phyloP scores from a whole-genome alignment of 1,140 invertebrate species.

The Trinorchestia longiramus region DNA sequence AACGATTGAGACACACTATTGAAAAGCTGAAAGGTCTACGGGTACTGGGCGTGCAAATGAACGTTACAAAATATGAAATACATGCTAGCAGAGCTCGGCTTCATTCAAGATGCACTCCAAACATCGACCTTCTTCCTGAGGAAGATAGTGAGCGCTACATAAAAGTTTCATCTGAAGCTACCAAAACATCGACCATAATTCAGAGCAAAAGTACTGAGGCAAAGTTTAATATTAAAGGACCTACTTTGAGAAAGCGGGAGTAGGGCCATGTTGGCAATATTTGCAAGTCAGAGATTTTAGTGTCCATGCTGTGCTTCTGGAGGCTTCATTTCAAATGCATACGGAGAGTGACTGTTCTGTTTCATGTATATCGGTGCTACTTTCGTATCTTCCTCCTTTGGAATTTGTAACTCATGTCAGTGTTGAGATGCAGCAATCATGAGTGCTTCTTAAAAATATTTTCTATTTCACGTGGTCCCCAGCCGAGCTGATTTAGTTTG shows the following conservation, averaged over 20 bases:
- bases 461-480: neutral
- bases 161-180: neutral
- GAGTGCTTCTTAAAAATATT: neutral
- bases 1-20: neutral
- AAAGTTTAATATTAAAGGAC: slow-evolving; percentile 10
- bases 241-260: neutral
- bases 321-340: slow-evolving; percentile 23
- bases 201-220: neutral
- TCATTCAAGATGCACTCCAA: neutral
- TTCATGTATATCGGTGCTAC: neutral
- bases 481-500: neutral
- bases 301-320: neutral
- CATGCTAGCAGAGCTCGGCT: neutral
- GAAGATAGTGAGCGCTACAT: neutral
- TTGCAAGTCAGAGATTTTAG: slow-evolving; percentile 33
- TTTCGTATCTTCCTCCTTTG: neutral
- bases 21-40: neutral
- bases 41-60: neutral
- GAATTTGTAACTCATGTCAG: neutral
- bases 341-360: neutral
- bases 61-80: neutral
- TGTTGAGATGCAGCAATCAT: neutral
- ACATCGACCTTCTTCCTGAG: neutral
- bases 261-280: slow-evolving; percentile 1
- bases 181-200: slow-evolving; percentile 1